These are phyloP conservation scores for Mimachlamys varia DNA, from an alignment of 2,888 invertebrate species.

Conservation along the genomic window DNA sequence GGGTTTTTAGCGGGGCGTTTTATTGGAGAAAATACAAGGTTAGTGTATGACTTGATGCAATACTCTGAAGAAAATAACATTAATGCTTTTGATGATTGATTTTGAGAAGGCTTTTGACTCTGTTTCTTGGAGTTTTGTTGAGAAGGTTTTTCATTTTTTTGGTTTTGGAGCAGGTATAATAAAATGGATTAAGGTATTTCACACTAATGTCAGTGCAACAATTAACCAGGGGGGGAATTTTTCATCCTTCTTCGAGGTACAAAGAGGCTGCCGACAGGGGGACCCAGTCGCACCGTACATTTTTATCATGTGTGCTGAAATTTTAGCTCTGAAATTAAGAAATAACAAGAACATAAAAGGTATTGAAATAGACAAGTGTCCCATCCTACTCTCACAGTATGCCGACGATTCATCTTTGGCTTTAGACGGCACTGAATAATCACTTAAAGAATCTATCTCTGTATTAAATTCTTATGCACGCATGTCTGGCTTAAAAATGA, in stretches of 20 bases:
- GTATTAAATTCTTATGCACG: neutral
- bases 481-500: no score
- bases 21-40: slow-evolving; percentile 40
- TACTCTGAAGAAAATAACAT: slow-evolving; percentile 24
- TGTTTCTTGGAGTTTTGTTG: slow-evolving; percentile 40
- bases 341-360: neutral
- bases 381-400: neutral
- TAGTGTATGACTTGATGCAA: neutral
- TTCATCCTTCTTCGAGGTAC: slow-evolving; percentile 32
- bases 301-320: no score
- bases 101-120: slow-evolving; percentile 40
- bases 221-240: slow-evolving; percentile 36
- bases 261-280: slow-evolving; percentile 43
- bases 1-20: slow-evolving; percentile 39
- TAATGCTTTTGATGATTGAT: no score
- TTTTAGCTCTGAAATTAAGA: slow-evolving; percentile 36
- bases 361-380: slow-evolving; percentile 25
- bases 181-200: slow-evolving; percentile 41
- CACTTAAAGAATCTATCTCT: neutral
- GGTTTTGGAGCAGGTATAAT: slow-evolving; percentile 37
- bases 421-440: neutral
- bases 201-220: slow-evolving; percentile 19
- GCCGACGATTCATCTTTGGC: neutral
- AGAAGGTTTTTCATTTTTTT: slow-evolving; percentile 26
- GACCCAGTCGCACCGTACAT: no score